Percentiles rank a stretch among this genome's conserved stretches.
phyloP scores from a whole-genome alignment of 2,888 invertebrate genomes.

The Netelia melanura region DNA sequence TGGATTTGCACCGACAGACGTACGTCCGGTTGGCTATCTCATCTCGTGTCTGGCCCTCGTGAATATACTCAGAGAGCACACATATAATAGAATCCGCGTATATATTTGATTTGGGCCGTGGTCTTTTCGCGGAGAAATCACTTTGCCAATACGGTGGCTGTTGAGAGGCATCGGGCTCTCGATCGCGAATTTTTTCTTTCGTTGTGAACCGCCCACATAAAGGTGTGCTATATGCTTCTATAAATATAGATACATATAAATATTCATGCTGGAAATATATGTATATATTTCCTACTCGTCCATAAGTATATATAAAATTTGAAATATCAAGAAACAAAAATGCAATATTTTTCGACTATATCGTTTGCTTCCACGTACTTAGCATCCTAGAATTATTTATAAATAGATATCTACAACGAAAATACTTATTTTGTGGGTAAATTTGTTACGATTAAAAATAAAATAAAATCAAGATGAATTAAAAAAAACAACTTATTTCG shows the following conservation, averaged over 20 bases:
- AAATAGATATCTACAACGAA: too few species aligned
- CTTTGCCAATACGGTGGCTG: constrained; percentile 41
- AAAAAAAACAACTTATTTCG: too few species aligned
- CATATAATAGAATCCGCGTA: constrained; percentile 65
- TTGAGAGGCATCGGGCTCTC: not conserved
- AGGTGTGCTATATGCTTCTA: not conserved
- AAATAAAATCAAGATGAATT: too few species aligned
- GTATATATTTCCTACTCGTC: not conserved
- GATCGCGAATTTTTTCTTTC: not conserved
- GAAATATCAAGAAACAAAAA: too few species aligned
- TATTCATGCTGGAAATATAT: not conserved
- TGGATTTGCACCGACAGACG: not conserved
- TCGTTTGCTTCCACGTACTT: too few species aligned
- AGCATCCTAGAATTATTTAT: too few species aligned
- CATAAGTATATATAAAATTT: too few species aligned
- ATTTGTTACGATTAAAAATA: too few species aligned
- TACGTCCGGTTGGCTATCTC: constrained; percentile 15
- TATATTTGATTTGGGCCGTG: constrained; percentile 58
- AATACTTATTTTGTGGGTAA: too few species aligned
- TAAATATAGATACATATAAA: not conserved
- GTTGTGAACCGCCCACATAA: not conserved
- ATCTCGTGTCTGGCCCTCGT: not conserved
- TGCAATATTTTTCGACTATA: too few species aligned
- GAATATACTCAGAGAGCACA: constrained; percentile 24
- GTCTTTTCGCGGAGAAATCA: constrained; percentile 53